A percentile compares a stretch with the other conserved stretches of the same genome.
Evolutionary conservation across 2,888 invertebrate genomes (phyloP).

Genomic region (Trimorus sp.): DNA sequence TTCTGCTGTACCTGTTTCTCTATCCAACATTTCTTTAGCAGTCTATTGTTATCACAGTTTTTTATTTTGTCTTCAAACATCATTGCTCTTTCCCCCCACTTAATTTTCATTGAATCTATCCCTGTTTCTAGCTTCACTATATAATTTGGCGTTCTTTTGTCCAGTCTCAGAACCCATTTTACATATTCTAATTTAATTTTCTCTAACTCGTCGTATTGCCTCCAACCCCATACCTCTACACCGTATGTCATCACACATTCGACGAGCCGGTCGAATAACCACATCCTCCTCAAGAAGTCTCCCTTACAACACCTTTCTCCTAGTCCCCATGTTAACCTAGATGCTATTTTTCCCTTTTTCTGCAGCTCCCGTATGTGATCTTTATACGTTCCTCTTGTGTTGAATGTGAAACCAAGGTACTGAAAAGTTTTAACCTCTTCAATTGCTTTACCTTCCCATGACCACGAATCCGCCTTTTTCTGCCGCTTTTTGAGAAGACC

Average conservation of each 20-base stretch:
- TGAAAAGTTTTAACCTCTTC: too few species aligned
- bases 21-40: too few species aligned
- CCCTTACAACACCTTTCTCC: conserved; percentile 7
- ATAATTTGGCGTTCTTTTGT: conserved; percentile 2
- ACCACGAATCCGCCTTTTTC: too few species aligned
- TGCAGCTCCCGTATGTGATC: conserved; percentile 9
- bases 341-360: background rate
- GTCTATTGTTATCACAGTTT: too few species aligned
- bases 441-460: conserved; percentile 10
- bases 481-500: too few species aligned
- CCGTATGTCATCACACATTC: conserved; percentile 16
- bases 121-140: background rate
- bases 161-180: conserved; percentile 8
- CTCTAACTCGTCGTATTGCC: background rate
- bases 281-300: conserved; percentile 3
- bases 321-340: background rate
- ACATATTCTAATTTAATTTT: background rate
- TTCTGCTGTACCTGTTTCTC: too few species aligned
- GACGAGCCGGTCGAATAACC: conserved; percentile 1
- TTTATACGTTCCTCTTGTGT: background rate
- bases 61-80: too few species aligned
- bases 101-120: background rate
- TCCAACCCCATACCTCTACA: too few species aligned
- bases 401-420: background rate
- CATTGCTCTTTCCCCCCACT: background rate